These are phyloP conservation scores for Cephus spinipes DNA, from an alignment of 2,888 invertebrate species.

Conservation along the genomic window DNA sequence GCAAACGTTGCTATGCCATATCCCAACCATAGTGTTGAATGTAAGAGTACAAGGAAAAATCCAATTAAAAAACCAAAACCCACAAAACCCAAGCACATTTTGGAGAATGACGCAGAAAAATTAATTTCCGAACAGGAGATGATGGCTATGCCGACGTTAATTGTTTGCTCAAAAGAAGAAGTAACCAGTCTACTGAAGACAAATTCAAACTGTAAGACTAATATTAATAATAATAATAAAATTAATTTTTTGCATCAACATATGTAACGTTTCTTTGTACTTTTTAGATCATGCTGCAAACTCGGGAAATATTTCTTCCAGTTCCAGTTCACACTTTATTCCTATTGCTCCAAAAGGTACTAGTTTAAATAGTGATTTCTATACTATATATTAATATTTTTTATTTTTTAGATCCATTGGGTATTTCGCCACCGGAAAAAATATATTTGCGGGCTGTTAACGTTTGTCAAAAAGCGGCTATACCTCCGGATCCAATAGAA, in stretches of 20 bases:
- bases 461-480: constrained; percentile 30
- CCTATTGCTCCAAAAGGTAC: constrained; percentile 53
- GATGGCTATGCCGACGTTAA: constrained; percentile 50
- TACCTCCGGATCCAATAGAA: not conserved
- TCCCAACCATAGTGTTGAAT: constrained; percentile 3
- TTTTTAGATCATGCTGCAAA: not conserved
- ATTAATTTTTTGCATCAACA: not conserved
- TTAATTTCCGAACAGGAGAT: constrained; percentile 39
- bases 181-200: constrained; percentile 28
- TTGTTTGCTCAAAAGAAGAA: constrained; percentile 53
- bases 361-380: not conserved
- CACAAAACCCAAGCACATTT: constrained; percentile 24
- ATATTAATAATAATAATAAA: not conserved
- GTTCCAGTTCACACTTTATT: constrained; percentile 41
- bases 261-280: not conserved
- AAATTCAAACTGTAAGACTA: constrained; percentile 22
- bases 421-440: not conserved
- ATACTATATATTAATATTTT: not conserved
- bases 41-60: constrained; percentile 1
- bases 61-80: constrained; percentile 15
- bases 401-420: not conserved
- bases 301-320: constrained; percentile 14
- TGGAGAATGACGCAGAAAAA: constrained; percentile 6
- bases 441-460: constrained; percentile 40
- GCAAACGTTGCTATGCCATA: constrained; percentile 10